These are phyloP conservation scores for Eucera pruinosa DNA, from an alignment of 2,888 invertebrate species.

Conservation along the genomic window DNA sequence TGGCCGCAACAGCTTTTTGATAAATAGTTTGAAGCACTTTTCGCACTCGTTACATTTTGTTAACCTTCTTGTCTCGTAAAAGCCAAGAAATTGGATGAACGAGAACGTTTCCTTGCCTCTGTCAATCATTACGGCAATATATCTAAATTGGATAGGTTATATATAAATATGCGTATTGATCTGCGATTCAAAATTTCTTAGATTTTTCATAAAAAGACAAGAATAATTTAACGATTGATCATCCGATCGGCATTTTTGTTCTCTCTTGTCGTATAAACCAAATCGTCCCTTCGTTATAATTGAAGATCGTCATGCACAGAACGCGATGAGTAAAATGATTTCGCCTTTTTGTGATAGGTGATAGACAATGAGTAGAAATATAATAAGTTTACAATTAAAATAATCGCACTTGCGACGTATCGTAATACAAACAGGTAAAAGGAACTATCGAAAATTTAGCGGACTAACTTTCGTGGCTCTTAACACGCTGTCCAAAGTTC, in stretches of 20 bases:
- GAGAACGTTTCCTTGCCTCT: conserved; percentile 11
- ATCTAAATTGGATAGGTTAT: conserved; percentile 51
- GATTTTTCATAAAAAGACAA: conserved; percentile 29
- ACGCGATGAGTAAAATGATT: conserved; percentile 44
- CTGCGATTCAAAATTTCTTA: conserved; percentile 15
- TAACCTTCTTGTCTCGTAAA: not conserved
- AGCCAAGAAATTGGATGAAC: conserved; percentile 26
- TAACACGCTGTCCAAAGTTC: not conserved
- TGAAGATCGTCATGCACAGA: conserved; percentile 8
- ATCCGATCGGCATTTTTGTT: not conserved
- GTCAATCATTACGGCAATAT: conserved; percentile 40
- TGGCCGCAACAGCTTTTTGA: conserved; percentile 43
- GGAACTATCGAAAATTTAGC: conserved; percentile 75
- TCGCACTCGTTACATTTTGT: conserved; percentile 25
- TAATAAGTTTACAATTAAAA: conserved; percentile 60
- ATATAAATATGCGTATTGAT: conserved; percentile 56
- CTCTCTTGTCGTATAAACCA: not conserved
- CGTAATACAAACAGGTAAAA: conserved; percentile 70
- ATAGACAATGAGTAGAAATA: conserved; percentile 63
- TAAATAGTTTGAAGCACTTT: conserved; percentile 51
- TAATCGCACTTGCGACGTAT: conserved; percentile 60
- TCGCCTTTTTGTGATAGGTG: conserved; percentile 50
- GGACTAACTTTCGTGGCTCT: conserved; percentile 61
- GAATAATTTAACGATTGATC: conserved; percentile 30
- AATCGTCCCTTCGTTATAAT: not conserved